phyloP scores from a whole-genome alignment of 1,140 invertebrate genomes.

The Sweltsa coloradensis region DNA sequence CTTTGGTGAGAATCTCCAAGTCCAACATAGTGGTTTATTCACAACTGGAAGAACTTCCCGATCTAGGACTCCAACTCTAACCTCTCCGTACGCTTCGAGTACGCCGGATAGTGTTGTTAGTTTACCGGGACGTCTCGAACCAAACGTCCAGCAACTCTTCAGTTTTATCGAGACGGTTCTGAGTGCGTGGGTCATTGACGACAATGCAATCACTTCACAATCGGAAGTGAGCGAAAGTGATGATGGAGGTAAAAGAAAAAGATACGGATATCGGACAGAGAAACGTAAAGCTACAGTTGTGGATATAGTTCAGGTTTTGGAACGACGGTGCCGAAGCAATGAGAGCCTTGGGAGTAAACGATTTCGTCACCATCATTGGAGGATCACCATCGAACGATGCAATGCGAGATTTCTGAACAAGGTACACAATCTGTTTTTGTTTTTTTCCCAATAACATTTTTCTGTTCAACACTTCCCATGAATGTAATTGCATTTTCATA shows the following conservation, averaged over 20 bases:
- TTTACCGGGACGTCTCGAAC: constrained; percentile 32
- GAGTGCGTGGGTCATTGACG: constrained; percentile 19
- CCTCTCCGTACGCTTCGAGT: no score
- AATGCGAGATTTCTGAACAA: constrained; percentile 62
- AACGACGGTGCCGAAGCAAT: no score
- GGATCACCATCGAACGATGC: constrained; percentile 55
- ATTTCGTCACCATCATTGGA: constrained; percentile 58
- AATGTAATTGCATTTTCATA: no score
- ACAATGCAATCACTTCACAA: no score
- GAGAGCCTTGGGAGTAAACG: constrained; percentile 41
- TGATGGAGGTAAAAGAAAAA: no score
- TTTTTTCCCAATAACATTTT: no score
- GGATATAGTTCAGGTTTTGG: no score
- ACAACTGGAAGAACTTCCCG: not conserved
- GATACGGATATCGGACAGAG: no score
- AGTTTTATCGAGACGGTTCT: constrained; percentile 51
- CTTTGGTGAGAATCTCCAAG: constrained; percentile 54
- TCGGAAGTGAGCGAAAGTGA: constrained; percentile 2
- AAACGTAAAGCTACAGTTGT: no score
- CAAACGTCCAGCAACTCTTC: constrained; percentile 65
- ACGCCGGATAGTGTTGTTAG: no score
- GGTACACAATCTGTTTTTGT: constrained; percentile 30
- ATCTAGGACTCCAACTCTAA: not conserved
- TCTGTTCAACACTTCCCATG: no score
- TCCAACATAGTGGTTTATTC: no score